phyloP scores from a whole-genome alignment of 2,888 invertebrate genomes.

The Acanthosepion pharaonis region DNA sequence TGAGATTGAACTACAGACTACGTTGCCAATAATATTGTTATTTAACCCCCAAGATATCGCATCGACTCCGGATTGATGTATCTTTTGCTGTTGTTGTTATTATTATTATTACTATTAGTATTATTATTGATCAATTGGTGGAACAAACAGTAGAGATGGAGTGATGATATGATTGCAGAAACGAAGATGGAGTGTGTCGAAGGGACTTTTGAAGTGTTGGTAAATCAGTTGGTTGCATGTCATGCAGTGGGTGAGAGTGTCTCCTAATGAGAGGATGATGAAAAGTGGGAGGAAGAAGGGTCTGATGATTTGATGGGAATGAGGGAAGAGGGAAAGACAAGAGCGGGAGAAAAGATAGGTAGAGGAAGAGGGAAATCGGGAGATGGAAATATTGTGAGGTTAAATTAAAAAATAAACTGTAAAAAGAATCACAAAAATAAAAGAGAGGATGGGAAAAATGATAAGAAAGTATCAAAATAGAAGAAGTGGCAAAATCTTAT shows the following conservation, averaged over 20 bases:
- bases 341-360: no score
- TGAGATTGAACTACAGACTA: background rate
- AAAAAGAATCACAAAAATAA: no score
- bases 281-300: background rate
- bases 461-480: no score
- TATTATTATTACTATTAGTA: background rate
- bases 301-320: background rate
- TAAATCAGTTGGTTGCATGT: conserved; percentile 6
- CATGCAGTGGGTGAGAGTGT: background rate
- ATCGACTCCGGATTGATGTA: background rate
- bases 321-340: background rate
- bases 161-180: background rate
- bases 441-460: no score
- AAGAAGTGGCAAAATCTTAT: no score
- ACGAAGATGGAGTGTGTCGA: background rate
- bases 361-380: no score
- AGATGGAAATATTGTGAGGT: no score
- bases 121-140: background rate
- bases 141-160: background rate
- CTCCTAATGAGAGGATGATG: background rate
- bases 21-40: background rate
- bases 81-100: no score
- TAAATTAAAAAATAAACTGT: no score
- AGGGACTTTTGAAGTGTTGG: background rate
- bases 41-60: background rate